Evolutionary conservation across 2,888 invertebrate genomes (phyloP), one percentile per base, ranked within the genome.

Genomic region (Pasiphila rectangulata): DNA sequence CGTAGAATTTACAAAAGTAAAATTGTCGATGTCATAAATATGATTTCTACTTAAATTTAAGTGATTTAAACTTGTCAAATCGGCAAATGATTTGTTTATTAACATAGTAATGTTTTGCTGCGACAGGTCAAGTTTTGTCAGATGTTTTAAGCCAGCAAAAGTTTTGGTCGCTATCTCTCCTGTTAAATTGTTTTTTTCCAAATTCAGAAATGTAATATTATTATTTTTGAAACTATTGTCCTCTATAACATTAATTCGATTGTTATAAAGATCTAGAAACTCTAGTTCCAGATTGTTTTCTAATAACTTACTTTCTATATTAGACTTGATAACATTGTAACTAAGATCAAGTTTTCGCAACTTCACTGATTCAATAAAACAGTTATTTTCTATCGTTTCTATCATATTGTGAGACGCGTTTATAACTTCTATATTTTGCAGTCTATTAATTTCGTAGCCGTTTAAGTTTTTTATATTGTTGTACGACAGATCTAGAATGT

Each of bases 371-470:
- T 72, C 71, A 40, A 63, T 72, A 38, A 86, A 85, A 51, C 78
- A 77, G 50, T 77, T 75, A 0, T 68, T 64, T 24, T 85, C 82
- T 1, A 87, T 40, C 2, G 35, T 47, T 56, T 69, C 64, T 7
- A 87, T 72, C 1, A 36, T 46, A 55, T 86, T 87, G 51, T 79
- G 57, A 0, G 85, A 83, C 23, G 77, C 59, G 44, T 86, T 85
- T 1, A 83, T 43, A 5, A 52, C 25, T 44, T 69, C 53, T n/a
- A 87, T 55, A n/a, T 63, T 56, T 7, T 54, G 54, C 4, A 84
- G 54, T 15, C 72, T 66, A 47, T 75, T 79, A 0, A 71, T 57
- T 64, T 86, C 81, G 38, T 68, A 76, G 0, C 75, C 76, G 0
- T 62, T 62, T 39, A 86, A 29, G 29, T 59, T 68, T 3, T 40